These are phyloP conservation scores for Megathymus violae DNA, from an alignment of 1,140 invertebrate species.

Conservation along the genomic window DNA sequence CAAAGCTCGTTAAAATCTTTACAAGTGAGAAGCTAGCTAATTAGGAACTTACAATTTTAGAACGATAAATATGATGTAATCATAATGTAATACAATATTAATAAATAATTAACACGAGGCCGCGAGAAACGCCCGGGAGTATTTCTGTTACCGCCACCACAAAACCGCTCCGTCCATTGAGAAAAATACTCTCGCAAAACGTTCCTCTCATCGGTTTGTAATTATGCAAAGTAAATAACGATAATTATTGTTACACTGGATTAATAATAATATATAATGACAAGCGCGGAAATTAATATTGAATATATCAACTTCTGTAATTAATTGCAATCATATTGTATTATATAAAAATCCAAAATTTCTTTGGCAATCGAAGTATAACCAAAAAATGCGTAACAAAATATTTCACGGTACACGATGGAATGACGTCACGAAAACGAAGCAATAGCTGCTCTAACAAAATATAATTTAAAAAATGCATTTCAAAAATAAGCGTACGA, in stretches of 20 bases:
- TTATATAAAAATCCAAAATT: conserved; percentile 56
- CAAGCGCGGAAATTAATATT: conserved; percentile 50
- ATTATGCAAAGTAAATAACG: conserved; percentile 75
- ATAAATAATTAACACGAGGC: conserved; percentile 77
- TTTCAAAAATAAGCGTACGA: conserved; percentile 76
- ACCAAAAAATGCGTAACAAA: conserved; percentile 57
- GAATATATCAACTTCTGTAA: conserved; percentile 45
- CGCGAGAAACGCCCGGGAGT: conserved; percentile 61
- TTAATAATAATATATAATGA: conserved; percentile 67
- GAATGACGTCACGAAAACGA: conserved; percentile 67
- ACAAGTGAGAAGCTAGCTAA: conserved; percentile 75
- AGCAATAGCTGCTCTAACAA: conserved; percentile 75
- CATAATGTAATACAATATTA: conserved; percentile 62
- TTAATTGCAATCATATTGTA: conserved; percentile 54
- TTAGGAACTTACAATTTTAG: conserved; percentile 81
- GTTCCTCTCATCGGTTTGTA: conserved; percentile 60
- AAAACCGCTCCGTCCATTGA: conserved; percentile 33
- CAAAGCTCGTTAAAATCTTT: conserved; percentile 53
- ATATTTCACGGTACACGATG: conserved; percentile 59
- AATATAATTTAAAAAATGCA: conserved; percentile 71
- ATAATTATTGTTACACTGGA: conserved; percentile 57
- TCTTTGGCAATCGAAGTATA: conserved; percentile 77
- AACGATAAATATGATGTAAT: conserved; percentile 72
- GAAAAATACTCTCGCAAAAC: conserved; percentile 74
- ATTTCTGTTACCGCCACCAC: conserved; percentile 59